Percentiles rank a stretch among this genome's conserved stretches.
Evolutionary conservation across 2,113 vertebrate species (phyloP).

Genomic region (Zingel zingel): DNA sequence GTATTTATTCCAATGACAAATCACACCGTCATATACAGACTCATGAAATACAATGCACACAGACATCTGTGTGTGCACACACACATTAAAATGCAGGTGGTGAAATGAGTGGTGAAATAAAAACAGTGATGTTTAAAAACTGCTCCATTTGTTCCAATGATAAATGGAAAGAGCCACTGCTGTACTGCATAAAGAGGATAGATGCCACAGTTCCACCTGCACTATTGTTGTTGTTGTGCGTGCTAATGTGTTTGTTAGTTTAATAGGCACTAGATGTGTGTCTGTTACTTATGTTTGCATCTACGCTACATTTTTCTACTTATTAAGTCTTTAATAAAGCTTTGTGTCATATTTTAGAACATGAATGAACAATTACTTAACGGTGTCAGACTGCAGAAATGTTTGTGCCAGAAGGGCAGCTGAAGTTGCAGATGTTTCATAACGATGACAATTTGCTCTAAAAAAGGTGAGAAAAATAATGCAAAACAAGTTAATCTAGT

Average conservation of each 20-base stretch:
- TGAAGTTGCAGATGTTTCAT: not conserved
- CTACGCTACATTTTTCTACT: not conserved
- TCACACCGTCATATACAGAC: slow-evolving; percentile 40
- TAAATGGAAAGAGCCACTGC: slow-evolving; percentile 21
- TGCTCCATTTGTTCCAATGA: slow-evolving; percentile 38
- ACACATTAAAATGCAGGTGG: not conserved
- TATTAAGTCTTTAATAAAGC: not conserved
- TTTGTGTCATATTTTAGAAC: not conserved
- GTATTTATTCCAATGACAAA: slow-evolving; percentile 70
- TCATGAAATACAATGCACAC: slow-evolving; percentile 30
- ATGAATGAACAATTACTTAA: not conserved
- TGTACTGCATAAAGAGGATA: slow-evolving; percentile 35
- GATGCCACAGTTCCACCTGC: slow-evolving; percentile 30
- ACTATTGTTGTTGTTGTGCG: slow-evolving; percentile 1
- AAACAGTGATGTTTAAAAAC: slow-evolving; percentile 27
- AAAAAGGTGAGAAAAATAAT: not conserved
- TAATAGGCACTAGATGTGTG: not conserved
- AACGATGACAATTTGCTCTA: not conserved
- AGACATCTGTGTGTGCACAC: not conserved
- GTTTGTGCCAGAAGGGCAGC: not conserved
- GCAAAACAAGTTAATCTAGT: not conserved
- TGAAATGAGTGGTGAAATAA: no score
- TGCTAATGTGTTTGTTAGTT: not conserved
- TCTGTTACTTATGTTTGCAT: not conserved
- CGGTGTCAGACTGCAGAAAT: not conserved